Percentiles rank a stretch among this genome's conserved stretches.
Conservation (phyloP, 2,888 invertebrate species). For the Dysmachus trigonus region DNA sequence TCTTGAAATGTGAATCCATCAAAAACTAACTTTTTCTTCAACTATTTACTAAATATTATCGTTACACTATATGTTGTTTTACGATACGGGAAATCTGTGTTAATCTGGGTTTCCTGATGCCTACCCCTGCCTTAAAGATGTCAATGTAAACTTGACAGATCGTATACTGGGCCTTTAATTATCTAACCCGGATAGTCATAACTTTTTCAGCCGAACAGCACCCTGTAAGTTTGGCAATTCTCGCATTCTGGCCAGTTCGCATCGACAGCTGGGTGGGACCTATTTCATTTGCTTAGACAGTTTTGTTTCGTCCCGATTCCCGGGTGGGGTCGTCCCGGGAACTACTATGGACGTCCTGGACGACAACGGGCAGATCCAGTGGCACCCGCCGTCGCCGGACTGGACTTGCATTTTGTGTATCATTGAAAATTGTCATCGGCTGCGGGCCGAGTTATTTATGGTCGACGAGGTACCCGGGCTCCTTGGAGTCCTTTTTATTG, state of each 20-base stretch:
- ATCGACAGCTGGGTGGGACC: constrained; percentile 4
- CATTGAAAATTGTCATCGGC: constrained; percentile 43
- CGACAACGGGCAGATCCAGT: background rate
- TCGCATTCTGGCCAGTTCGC: background rate
- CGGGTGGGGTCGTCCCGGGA: background rate
- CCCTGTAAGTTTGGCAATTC: background rate
- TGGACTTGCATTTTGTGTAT: constrained; percentile 43
- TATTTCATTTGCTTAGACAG: constrained; percentile 11
- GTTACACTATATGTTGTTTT: too few species aligned
- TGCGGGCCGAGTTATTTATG: constrained; percentile 40
- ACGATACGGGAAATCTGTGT: too few species aligned
- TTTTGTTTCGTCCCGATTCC: background rate
- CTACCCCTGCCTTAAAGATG: background rate
- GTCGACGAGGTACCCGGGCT: background rate
- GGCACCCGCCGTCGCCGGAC: background rate
- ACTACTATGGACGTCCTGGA: background rate
- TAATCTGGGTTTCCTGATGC: too few species aligned
- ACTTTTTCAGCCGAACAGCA: background rate
- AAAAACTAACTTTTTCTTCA: too few species aligned
- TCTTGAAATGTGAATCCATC: too few species aligned
- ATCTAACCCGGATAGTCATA: background rate
- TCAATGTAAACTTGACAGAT: background rate
- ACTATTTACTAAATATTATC: too few species aligned
- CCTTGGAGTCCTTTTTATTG: constrained; percentile 27
- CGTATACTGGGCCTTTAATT: background rate